These are phyloP conservation scores for Dicranocentrus wangi DNA, from an alignment of 2,888 invertebrate species.

Conservation along the genomic window DNA sequence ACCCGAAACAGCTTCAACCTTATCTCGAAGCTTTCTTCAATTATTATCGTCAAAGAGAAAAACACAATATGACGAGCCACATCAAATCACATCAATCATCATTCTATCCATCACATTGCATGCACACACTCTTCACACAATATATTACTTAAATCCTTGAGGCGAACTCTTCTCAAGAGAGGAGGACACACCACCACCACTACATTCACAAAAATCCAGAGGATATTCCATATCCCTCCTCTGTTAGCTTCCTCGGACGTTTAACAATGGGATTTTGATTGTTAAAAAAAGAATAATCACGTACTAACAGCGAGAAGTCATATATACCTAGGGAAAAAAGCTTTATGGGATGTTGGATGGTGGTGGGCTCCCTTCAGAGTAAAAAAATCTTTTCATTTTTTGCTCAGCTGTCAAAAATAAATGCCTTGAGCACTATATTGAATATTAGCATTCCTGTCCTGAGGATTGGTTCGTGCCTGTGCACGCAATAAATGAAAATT, in stretches of 20 bases:
- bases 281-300: conserved; percentile 47
- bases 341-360: not conserved
- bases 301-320: conserved; percentile 53
- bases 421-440: conserved; percentile 52
- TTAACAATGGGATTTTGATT: conserved; percentile 47
- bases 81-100: conserved; percentile 58
- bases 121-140: not conserved
- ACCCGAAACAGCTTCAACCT: too few relatives aligned
- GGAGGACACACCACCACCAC: too few relatives aligned
- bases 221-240: too few relatives aligned
- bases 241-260: conserved; percentile 13
- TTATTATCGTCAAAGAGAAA: conserved; percentile 1
- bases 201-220: conserved; percentile 26
- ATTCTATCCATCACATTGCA: conserved; percentile 7
- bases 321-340: not conserved
- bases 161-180: not conserved
- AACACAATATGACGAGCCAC: conserved; percentile 31
- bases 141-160: not conserved
- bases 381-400: too few relatives aligned
- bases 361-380: too few relatives aligned
- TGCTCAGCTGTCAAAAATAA: conserved; percentile 57
- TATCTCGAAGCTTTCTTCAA: not conserved
- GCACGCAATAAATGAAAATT: conserved; percentile 26
- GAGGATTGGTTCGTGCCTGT: conserved; percentile 53
- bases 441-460: conserved; percentile 47